phyloP scores from a whole-genome alignment of 2,888 invertebrate species.

The Mesorhabditis spiculigera region DNA sequence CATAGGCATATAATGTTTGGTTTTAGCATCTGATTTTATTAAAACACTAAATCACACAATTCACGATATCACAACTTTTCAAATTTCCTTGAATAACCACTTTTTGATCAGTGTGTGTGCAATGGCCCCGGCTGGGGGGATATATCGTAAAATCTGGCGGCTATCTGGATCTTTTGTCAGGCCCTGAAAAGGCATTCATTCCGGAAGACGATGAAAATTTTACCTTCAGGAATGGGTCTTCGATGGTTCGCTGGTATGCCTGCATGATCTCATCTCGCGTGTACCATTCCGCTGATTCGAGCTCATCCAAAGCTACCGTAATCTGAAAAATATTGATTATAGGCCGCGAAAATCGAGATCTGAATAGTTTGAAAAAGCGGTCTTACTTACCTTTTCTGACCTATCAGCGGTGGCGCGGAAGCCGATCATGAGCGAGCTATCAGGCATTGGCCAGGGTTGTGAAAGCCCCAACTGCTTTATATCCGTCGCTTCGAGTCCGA shows the following conservation, averaged over 20 bases:
- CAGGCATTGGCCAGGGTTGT: constrained; percentile 67
- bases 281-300: constrained; percentile 65
- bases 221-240: constrained; percentile 39
- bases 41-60: no score
- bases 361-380: not conserved
- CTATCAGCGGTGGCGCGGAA: constrained; percentile 62
- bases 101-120: constrained; percentile 62
- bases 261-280: constrained; percentile 59
- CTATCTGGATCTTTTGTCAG: constrained; percentile 25
- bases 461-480: constrained; percentile 63
- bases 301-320: constrained; percentile 60
- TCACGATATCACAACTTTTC: not conserved
- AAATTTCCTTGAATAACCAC: constrained; percentile 55
- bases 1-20: no score
- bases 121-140: constrained; percentile 63
- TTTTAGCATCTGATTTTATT: no score
- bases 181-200: constrained; percentile 15
- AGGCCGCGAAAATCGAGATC: not conserved
- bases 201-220: not conserved
- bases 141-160: constrained; percentile 35
- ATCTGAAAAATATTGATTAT: constrained; percentile 53
- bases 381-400: constrained; percentile 33
- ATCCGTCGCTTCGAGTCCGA: constrained; percentile 62
- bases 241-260: constrained; percentile 54
- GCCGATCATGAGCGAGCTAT: constrained; percentile 64